Conservation (phyloP, 2,113 vertebrate genomes). For the Chlamydotis undulata region DNA sequence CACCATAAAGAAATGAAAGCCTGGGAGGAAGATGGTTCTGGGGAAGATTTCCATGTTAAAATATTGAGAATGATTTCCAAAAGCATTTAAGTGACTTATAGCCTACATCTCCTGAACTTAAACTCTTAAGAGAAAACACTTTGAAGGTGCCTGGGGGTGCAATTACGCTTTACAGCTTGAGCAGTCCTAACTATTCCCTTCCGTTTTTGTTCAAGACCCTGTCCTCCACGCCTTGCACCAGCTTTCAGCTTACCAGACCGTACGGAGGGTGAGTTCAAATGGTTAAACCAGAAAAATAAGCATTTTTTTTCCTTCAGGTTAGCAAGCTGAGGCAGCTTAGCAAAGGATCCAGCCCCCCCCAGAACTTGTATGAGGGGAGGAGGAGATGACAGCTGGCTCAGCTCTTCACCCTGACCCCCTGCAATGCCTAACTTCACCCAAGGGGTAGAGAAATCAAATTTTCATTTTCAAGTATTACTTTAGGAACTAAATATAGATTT, state of each 20-base stretch:
- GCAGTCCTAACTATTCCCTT: neutral
- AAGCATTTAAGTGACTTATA: conserved; percentile 43
- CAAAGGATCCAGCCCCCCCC: neutral
- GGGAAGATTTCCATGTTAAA: conserved; percentile 35
- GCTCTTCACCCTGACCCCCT: neutral
- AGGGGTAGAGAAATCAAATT: neutral
- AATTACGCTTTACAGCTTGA: neutral
- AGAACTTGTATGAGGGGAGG: accelerated
- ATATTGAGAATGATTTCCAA: conserved; percentile 21
- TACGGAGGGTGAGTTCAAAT: neutral
- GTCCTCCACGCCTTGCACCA: neutral
- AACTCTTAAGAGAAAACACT: conserved; percentile 35
- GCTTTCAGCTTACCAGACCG: neutral
- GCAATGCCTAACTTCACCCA: accelerated
- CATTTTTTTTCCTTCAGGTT: neutral
- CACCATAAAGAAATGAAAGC: conserved; percentile 11
- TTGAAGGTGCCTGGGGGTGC: conserved; percentile 7
- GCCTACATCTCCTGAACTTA: neutral
- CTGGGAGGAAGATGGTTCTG: neutral
- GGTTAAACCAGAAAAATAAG: neutral
- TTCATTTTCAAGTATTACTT: neutral
- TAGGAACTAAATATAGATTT: neutral
- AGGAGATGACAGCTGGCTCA: neutral
- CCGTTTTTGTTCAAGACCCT: neutral
- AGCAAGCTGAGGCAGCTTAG: neutral